These are phyloP conservation scores for Rutpela maculata DNA, from an alignment of 2,888 invertebrate species.

Conservation along the genomic window DNA sequence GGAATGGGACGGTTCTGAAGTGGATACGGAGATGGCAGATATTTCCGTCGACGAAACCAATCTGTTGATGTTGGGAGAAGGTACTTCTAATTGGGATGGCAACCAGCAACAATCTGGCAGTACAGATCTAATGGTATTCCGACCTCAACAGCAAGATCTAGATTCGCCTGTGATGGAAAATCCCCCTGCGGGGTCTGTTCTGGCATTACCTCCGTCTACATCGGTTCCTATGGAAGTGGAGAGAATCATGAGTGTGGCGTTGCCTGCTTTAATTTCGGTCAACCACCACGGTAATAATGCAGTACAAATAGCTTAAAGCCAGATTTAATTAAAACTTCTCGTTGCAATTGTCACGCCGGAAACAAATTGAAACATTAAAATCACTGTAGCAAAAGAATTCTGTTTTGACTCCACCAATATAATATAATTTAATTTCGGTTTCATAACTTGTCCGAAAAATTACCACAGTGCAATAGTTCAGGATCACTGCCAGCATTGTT, in stretches of 20 bases:
- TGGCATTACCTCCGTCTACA: constrained; percentile 56
- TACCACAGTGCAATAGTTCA: no score
- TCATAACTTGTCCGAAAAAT: no score
- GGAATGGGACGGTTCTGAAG: constrained; percentile 85
- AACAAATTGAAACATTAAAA: no score
- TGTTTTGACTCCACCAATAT: no score
- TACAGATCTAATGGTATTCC: constrained; percentile 57
- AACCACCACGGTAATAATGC: constrained; percentile 35
- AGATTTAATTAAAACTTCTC: no score
- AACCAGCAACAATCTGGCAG: constrained; percentile 47
- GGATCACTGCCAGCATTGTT: no score
- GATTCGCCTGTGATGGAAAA: constrained; percentile 46
- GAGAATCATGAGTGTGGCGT: constrained; percentile 62
- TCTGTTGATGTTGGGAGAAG: constrained; percentile 56
- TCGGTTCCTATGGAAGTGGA: constrained; percentile 55
- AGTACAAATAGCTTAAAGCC: background rate
- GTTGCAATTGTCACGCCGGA: no score
- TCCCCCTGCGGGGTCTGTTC: constrained; percentile 47
- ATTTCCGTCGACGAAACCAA: constrained; percentile 57
- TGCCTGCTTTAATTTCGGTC: constrained; percentile 51
- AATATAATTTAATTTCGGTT: no score
- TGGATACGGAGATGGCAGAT: constrained; percentile 76
- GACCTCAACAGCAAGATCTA: constrained; percentile 43
- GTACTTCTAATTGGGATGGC: constrained; percentile 45
- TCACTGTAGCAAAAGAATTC: no score